phyloP scores from a whole-genome alignment of 2,797 vertebrate species.

The Psittacula echo region DNA sequence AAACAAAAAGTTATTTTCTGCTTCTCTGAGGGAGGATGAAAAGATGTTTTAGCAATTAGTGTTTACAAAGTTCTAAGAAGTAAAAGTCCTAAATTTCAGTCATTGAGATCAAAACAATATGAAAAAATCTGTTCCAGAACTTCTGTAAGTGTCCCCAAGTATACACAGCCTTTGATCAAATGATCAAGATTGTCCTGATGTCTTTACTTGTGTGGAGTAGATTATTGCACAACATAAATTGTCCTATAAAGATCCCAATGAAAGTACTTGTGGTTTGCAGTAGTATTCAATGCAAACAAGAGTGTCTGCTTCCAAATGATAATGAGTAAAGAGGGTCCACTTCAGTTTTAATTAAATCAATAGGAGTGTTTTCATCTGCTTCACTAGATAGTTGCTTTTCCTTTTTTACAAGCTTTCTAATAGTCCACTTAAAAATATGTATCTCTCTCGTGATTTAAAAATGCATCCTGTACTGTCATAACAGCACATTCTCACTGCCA shows the following conservation, averaged over 20 bases:
- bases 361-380: background rate
- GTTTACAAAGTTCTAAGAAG: background rate
- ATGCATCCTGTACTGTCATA: background rate
- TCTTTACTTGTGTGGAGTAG: background rate
- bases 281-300: background rate
- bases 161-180: background rate
- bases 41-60: background rate
- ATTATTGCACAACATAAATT: background rate
- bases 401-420: background rate
- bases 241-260: background rate
- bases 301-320: background rate
- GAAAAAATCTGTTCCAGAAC: background rate
- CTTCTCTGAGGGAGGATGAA: background rate
- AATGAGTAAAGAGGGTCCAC: constrained; percentile 1
- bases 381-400: background rate
- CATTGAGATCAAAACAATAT: background rate
- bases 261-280: background rate
- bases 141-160: background rate
- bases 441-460: background rate
- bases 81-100: constrained; percentile 10
- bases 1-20: background rate
- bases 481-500: background rate
- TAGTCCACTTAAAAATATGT: background rate
- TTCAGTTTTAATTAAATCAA: constrained; percentile 16
- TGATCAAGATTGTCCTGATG: background rate